These are phyloP conservation scores for Takifugu ocellatus DNA, from an alignment of 2,797 vertebrate species.

Conservation along the genomic window DNA sequence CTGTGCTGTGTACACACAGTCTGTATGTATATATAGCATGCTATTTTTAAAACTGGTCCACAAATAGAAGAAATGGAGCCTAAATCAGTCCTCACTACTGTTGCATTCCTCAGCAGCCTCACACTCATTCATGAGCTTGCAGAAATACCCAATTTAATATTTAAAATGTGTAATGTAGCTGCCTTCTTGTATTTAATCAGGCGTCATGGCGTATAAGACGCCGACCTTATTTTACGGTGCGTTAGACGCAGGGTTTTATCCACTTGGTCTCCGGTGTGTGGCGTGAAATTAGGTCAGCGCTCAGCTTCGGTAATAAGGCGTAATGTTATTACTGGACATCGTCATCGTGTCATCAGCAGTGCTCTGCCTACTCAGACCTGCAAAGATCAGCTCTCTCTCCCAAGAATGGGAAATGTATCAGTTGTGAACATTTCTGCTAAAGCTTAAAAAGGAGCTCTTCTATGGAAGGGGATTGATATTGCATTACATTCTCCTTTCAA, in stretches of 20 bases:
- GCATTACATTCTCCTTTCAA: too few species aligned
- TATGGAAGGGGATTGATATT: too few species aligned
- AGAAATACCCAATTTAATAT: conserved; percentile 14
- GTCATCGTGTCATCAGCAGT: conserved; percentile 1
- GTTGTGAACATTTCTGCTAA: too few species aligned
- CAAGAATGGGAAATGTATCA: too few species aligned
- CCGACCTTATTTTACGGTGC: conserved; percentile 33
- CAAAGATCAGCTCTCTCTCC: too few species aligned
- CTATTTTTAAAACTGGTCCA: conserved; percentile 74
- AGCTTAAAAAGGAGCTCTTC: too few species aligned
- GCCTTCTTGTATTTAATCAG: conserved; percentile 8
- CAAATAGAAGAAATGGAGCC: conserved; percentile 72
- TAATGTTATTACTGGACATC: conserved; percentile 22
- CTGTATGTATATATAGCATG: conserved; percentile 67
- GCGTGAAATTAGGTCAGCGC: conserved; percentile 27
- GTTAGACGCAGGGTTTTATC: conserved; percentile 34
- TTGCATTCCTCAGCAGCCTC: conserved; percentile 18
- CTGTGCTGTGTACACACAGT: conserved; percentile 31
- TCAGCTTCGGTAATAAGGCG: conserved; percentile 27
- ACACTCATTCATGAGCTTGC: conserved; percentile 72
- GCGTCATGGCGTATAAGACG: background rate
- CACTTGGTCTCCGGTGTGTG: conserved; percentile 16
- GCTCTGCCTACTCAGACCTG: conserved; percentile 10
- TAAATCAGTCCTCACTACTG: conserved; percentile 67
- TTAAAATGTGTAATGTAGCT: background rate